Percentiles rank a stretch among this genome's conserved stretches.
Evolutionary conservation across 2,113 vertebrate species (phyloP).

Genomic region (Cichladusa arquata): DNA sequence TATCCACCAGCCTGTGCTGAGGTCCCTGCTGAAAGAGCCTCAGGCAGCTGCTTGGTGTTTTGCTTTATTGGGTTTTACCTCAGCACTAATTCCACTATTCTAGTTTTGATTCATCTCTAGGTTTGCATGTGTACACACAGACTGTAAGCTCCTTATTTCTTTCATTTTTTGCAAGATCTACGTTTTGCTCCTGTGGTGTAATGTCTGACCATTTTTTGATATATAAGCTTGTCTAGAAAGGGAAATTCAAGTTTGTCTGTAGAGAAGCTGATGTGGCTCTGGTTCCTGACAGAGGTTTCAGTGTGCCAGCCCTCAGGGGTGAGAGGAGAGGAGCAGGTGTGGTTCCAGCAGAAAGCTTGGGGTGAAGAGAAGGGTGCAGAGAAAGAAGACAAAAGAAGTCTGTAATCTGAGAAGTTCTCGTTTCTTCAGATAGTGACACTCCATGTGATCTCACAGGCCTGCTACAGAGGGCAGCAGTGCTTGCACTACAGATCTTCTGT

Average conservation of each 20-base stretch:
- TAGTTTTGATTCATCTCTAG: neutral
- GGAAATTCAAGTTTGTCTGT: neutral
- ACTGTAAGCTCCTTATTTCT: neutral
- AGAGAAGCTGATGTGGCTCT: neutral
- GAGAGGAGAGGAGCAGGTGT: neutral
- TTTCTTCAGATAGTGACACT: neutral
- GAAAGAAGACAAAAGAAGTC: neutral
- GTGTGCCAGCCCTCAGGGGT: fast-evolving
- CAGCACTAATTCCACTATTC: neutral
- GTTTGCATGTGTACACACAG: neutral
- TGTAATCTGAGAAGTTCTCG: neutral
- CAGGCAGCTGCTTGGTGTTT: neutral
- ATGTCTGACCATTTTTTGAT: neutral
- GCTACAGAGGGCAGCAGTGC: neutral
- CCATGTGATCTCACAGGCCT: neutral
- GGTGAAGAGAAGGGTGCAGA: neutral
- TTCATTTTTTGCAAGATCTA: neutral
- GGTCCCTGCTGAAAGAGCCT: neutral
- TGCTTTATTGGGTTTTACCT: neutral
- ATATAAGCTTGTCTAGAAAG: neutral
- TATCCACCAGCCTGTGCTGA: neutral
- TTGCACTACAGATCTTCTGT: neutral
- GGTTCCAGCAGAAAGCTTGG: neutral
- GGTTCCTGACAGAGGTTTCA: neutral
- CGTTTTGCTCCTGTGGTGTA: neutral